These are phyloP conservation scores for Bombus polaris DNA, from an alignment of 1,140 invertebrate genomes.

Conservation along the genomic window DNA sequence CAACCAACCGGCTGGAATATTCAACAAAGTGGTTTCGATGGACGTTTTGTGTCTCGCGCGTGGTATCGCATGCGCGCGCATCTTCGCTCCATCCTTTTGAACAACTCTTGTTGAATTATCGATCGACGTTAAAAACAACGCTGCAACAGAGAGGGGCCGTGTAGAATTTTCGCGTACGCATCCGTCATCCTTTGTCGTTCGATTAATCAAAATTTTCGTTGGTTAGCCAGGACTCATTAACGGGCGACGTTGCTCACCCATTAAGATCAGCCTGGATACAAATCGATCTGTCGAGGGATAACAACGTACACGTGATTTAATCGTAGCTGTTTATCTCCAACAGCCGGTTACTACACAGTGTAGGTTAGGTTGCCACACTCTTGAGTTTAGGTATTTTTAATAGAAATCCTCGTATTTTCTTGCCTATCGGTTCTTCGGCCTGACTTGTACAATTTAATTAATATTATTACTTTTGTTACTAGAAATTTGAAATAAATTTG, in stretches of 20 bases:
- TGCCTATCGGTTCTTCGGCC: background rate
- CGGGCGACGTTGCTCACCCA: background rate
- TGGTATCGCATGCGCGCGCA: too few species aligned
- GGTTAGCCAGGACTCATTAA: background rate
- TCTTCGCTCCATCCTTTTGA: background rate
- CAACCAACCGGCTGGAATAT: background rate
- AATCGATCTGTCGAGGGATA: slow-evolving; percentile 8
- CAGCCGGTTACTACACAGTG: background rate
- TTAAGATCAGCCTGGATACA: background rate
- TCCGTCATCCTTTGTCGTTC: background rate
- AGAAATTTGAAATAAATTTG: too few species aligned
- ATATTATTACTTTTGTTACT: background rate
- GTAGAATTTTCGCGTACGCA: background rate
- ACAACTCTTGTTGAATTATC: background rate
- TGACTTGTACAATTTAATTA: background rate
- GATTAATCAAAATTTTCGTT: slow-evolving; percentile 24
- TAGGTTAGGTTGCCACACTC: too few species aligned
- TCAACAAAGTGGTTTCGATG: background rate
- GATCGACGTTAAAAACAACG: background rate
- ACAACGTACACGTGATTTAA: background rate
- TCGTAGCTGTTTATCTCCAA: slow-evolving; percentile 3
- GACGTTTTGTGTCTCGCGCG: background rate
- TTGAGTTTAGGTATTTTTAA: background rate
- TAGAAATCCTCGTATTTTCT: background rate
- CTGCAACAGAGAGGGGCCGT: background rate